A percentile compares a stretch with the other conserved stretches of the same genome.
These are phyloP conservation scores for Carterocephalus palaemon DNA, from an alignment of 2,888 invertebrate genomes.

Conservation along the genomic window DNA sequence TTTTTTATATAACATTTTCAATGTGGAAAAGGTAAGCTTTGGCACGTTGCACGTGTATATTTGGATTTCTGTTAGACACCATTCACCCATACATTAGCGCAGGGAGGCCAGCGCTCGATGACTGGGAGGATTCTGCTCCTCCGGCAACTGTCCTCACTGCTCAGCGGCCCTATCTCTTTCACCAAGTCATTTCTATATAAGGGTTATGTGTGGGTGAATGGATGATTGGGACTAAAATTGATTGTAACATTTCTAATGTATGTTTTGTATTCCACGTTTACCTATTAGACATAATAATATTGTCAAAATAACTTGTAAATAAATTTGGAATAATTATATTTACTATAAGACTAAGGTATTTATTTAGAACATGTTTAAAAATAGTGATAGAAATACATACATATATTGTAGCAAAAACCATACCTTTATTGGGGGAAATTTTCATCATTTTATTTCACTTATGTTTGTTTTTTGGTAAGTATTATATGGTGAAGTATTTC, in stretches of 20 bases:
- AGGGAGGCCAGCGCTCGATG: no score
- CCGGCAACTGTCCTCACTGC: no score
- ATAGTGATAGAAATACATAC: slow-evolving; percentile 1
- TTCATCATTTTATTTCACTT: no score
- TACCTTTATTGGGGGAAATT: slow-evolving; percentile 22
- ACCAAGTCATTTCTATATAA: no score
- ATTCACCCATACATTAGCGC: no score
- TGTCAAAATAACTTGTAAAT: slow-evolving; percentile 14
- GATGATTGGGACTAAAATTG: no score
- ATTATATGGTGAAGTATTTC: no score
- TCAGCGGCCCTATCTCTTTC: no score
- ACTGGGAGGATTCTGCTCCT: no score
- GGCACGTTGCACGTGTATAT: neutral
- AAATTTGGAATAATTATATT: slow-evolving; percentile 8
- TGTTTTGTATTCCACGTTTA: slow-evolving; percentile 13
- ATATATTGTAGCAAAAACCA: slow-evolving; percentile 17
- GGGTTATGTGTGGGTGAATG: no score
- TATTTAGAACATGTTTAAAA: slow-evolving; percentile 15
- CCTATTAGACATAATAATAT: slow-evolving; percentile 21
- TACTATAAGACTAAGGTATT: slow-evolving; percentile 14
- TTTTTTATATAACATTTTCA: slow-evolving; percentile 2
- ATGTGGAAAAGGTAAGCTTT: neutral
- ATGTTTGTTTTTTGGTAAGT: no score
- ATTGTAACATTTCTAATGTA: neutral
- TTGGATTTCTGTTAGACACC: no score